Evolutionary conservation across 2,113 vertebrate genomes (phyloP).

Genomic region (Chitala chitala): DNA sequence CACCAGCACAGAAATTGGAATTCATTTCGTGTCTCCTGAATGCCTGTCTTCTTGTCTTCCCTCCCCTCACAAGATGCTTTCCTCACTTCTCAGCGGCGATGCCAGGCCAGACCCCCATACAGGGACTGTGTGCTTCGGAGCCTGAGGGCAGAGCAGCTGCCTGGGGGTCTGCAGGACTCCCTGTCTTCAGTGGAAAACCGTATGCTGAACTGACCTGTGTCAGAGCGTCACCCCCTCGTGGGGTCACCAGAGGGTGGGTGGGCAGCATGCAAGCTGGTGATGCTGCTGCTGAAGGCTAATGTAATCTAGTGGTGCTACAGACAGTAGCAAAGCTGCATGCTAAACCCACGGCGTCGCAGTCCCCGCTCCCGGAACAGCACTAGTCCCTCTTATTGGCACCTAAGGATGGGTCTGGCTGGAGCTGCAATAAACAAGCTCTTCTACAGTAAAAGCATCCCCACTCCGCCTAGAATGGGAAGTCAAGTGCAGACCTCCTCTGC

Average conservation of each 20-base stretch:
- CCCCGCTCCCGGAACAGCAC: not conserved
- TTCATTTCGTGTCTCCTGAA: not conserved
- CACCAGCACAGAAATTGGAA: not conserved
- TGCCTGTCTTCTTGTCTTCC: no score
- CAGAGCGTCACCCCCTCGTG: not conserved
- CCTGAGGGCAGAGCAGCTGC: no score
- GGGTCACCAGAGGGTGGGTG: not conserved
- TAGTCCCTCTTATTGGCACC: not conserved
- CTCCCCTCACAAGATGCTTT: not conserved
- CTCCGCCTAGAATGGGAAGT: not conserved
- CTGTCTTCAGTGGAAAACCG: not conserved
- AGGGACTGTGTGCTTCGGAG: no score
- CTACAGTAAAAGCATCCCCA: no score
- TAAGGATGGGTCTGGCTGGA: not conserved
- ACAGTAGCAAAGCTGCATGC: not conserved
- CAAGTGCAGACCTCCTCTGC: not conserved
- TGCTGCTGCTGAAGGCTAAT: constrained; percentile 1
- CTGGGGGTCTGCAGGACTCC: not conserved
- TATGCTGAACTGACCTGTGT: not conserved
- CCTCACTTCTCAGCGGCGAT: not conserved
- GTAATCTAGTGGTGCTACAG: not conserved
- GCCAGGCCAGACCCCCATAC: not conserved
- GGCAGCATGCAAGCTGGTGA: not conserved
- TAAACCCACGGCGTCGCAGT: not conserved
- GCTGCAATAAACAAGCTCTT: no score